phyloP scores from a whole-genome alignment of 2,113 vertebrate genomes.

The Grantiella picta region DNA sequence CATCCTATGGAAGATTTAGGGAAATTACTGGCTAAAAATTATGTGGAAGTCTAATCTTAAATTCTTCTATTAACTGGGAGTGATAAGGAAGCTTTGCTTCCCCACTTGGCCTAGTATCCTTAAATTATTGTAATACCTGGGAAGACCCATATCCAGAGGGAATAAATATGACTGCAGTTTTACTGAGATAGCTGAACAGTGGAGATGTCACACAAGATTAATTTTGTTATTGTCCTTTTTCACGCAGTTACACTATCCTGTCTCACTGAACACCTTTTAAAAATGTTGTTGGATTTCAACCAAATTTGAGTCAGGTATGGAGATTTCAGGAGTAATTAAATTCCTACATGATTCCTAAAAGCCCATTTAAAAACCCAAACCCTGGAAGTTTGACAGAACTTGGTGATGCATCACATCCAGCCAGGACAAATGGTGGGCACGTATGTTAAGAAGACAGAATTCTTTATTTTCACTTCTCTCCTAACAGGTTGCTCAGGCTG shows the following conservation, averaged over 20 bases:
- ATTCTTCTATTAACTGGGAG: background rate
- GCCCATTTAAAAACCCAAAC: background rate
- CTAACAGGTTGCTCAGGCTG: background rate
- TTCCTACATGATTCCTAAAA: background rate
- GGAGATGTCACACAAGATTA: background rate
- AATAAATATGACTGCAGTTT: background rate
- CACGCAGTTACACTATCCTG: rapidly evolving
- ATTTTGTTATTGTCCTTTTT: background rate
- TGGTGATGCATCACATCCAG: background rate
- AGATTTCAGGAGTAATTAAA: background rate
- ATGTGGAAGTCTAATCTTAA: background rate
- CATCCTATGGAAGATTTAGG: background rate
- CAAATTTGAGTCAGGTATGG: background rate
- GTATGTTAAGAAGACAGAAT: background rate
- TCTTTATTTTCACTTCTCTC: background rate
- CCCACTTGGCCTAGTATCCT: background rate
- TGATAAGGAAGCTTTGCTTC: background rate
- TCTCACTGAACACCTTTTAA: background rate
- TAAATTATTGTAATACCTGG: background rate
- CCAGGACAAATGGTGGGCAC: background rate
- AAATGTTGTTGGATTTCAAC: background rate
- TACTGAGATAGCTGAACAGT: background rate
- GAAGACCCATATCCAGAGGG: background rate
- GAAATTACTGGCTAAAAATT: background rate
- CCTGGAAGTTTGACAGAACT: background rate